Conservation (phyloP, 2,797 vertebrate species). For the Pitangus sulphuratus region DNA sequence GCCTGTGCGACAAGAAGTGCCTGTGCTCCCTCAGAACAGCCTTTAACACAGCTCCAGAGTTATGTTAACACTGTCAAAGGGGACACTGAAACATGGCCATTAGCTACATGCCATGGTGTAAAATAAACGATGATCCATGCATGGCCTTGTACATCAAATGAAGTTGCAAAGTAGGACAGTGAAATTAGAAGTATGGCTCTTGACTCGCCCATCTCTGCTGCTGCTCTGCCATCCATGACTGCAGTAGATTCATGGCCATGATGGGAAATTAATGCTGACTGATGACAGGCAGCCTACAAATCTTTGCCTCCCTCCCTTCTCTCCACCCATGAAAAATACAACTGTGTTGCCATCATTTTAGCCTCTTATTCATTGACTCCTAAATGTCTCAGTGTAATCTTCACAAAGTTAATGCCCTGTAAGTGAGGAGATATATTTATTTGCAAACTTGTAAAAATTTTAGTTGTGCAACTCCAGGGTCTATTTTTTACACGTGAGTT, state of each 20-base stretch:
- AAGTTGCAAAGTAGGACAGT: background rate
- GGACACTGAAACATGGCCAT: background rate
- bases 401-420: background rate
- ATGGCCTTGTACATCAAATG: background rate
- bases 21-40: background rate
- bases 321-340: conserved; percentile 11
- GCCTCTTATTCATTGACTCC: background rate
- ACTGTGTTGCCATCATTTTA: background rate
- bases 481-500: conserved; percentile 24
- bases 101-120: background rate
- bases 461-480: background rate
- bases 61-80: background rate
- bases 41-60: background rate
- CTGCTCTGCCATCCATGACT: background rate
- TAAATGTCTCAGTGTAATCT: background rate
- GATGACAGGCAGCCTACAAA: conserved; percentile 34
- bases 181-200: background rate
- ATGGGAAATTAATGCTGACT: conserved; percentile 57
- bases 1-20: background rate
- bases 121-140: background rate
- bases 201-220: background rate
- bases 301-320: conserved; percentile 28
- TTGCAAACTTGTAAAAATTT: conserved; percentile 18
- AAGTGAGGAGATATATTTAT: background rate
- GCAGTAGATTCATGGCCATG: background rate